Evolutionary conservation across 1,140 invertebrate species (phyloP).

Genomic region (Vanessa tameamea): DNA sequence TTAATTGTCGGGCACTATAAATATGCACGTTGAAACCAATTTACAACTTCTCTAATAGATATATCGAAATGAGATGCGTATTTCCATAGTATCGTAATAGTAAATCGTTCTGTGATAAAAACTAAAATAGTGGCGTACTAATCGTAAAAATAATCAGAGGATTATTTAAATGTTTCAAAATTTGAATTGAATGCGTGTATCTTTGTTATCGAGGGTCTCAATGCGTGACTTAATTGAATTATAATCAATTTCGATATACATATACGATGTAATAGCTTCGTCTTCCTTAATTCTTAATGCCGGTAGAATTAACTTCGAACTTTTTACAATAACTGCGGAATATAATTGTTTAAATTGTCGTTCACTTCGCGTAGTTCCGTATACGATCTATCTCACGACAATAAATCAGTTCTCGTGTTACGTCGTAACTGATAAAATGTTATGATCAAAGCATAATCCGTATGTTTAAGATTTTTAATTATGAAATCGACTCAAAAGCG

Average conservation of each 20-base stretch:
- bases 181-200: slow-evolving; percentile 18
- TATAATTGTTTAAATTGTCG: too few relatives aligned
- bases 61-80: slow-evolving; percentile 1
- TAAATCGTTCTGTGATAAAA: slow-evolving; percentile 12
- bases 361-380: too few relatives aligned
- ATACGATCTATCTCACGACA: background rate
- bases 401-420: background rate
- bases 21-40: background rate
- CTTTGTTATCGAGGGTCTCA: slow-evolving; percentile 10
- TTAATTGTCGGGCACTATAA: background rate
- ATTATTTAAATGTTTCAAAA: slow-evolving; percentile 20
- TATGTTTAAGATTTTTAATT: slow-evolving; percentile 15
- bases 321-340: too few relatives aligned
- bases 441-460: background rate
- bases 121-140: slow-evolving; percentile 9
- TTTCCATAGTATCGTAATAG: background rate
- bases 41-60: background rate
- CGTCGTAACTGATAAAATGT: background rate
- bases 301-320: too few relatives aligned
- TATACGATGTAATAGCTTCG: background rate
- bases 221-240: slow-evolving; percentile 11
- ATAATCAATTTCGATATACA: slow-evolving; percentile 15
- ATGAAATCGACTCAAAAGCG: background rate
- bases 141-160: slow-evolving; percentile 11
- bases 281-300: background rate